Evolutionary conservation across 2,797 vertebrate genomes (phyloP).

Genomic region (Tenualosa ilisha): DNA sequence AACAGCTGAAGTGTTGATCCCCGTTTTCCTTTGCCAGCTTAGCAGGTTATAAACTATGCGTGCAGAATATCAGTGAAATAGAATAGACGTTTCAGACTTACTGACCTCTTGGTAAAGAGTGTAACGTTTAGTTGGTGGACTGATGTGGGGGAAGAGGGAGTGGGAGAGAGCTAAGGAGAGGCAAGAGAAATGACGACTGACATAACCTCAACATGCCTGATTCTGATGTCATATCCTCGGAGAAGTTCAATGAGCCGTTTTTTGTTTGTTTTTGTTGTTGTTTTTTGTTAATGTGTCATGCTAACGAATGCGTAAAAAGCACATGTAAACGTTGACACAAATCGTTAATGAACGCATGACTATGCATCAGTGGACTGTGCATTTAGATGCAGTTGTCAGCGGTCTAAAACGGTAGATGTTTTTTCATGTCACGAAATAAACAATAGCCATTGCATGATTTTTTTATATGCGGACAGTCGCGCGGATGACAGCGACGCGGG

Average conservation of each 20-base stretch:
- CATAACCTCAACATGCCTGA: not conserved
- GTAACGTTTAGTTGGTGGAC: not conserved
- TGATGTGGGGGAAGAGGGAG: not conserved
- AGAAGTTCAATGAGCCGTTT: slow-evolving; percentile 2
- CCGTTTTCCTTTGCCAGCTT: not conserved
- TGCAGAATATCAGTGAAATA: not conserved
- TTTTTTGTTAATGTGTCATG: not conserved
- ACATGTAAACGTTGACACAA: not conserved
- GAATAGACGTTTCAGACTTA: not conserved
- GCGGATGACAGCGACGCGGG: not conserved
- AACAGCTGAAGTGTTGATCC: not conserved
- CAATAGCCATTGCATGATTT: not conserved
- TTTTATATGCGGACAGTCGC: not conserved
- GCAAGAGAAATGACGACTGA: not conserved
- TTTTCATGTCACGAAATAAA: not conserved
- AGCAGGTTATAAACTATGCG: not conserved
- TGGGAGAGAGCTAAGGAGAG: not conserved
- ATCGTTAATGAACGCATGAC: not conserved
- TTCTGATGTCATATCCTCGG: not conserved
- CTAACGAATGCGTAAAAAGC: not conserved
- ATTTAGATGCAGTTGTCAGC: not conserved
- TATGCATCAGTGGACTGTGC: not conserved
- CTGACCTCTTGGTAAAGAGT: not conserved
- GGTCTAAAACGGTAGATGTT: not conserved
- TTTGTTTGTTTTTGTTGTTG: too few species aligned